A percentile compares a stretch with the other conserved stretches of the same genome.
These are phyloP conservation scores for Ditula angustiorana DNA, from an alignment of 2,888 invertebrate species.

Conservation along the genomic window DNA sequence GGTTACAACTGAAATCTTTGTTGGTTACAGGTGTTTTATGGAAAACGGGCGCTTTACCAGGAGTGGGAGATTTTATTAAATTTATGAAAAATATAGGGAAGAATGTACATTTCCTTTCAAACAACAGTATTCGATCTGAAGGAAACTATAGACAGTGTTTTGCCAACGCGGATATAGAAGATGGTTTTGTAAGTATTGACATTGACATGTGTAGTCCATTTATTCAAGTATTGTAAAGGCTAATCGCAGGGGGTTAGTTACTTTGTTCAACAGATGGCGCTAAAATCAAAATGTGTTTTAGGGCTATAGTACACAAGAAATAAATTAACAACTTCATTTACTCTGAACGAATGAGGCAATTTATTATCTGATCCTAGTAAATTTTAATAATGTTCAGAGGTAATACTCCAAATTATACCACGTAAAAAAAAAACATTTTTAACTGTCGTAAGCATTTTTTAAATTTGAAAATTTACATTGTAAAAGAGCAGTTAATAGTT, in stretches of 20 bases:
- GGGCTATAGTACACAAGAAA: too few relatives aligned
- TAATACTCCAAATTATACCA: too few relatives aligned
- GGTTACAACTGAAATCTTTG: not conserved
- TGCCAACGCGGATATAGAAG: slow-evolving; percentile 60
- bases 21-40: slow-evolving; percentile 82
- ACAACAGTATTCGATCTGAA: slow-evolving; percentile 74
- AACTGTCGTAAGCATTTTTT: too few relatives aligned
- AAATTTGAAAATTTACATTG: too few relatives aligned
- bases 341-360: too few relatives aligned
- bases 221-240: not conserved
- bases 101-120: slow-evolving; percentile 79
- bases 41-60: slow-evolving; percentile 63
- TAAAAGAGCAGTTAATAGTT: too few relatives aligned
- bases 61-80: slow-evolving; percentile 73
- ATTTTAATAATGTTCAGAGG: too few relatives aligned
- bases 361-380: too few relatives aligned
- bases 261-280: too few relatives aligned
- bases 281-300: too few relatives aligned
- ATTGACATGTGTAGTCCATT: not conserved
- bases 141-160: slow-evolving; percentile 67
- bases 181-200: slow-evolving; percentile 68
- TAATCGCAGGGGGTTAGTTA: not conserved
- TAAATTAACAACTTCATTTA: too few relatives aligned
- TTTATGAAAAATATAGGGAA: slow-evolving; percentile 79
- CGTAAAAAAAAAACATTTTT: too few relatives aligned